These are phyloP conservation scores for Rissa tridactyla DNA, from an alignment of 2,113 vertebrate genomes.

Conservation along the genomic window DNA sequence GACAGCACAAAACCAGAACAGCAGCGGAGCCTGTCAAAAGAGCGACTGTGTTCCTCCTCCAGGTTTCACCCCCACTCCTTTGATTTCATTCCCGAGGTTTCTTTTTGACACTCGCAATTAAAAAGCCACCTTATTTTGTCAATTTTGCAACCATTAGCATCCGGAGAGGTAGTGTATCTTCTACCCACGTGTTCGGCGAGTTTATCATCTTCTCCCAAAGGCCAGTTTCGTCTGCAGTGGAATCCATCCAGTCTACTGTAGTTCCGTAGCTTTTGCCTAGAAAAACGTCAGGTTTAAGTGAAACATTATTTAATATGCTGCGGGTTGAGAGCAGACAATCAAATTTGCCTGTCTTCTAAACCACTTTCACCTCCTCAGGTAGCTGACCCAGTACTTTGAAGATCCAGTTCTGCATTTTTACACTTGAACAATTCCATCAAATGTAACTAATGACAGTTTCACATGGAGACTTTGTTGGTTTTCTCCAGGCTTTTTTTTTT, in stretches of 20 bases:
- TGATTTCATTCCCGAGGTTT: neutral
- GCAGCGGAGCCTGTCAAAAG: neutral
- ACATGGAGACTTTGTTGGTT: neutral
- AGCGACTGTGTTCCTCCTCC: neutral
- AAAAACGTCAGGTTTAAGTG: neutral
- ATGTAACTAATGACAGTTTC: neutral
- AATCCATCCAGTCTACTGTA: conserved; percentile 93
- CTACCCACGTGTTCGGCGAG: conserved; percentile 85
- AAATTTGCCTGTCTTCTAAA: neutral
- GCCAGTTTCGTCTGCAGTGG: conserved; percentile 79
- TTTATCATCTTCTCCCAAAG: conserved; percentile 91
- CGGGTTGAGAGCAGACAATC: neutral
- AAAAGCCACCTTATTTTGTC: conserved; percentile 70
- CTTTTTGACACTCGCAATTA: neutral
- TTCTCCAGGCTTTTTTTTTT: neutral
- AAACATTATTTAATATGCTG: neutral
- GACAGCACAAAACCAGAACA: neutral
- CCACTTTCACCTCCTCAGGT: neutral
- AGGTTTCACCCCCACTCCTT: neutral
- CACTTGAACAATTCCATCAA: neutral
- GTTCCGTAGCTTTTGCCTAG: conserved; percentile 89
- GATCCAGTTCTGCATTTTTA: neutral
- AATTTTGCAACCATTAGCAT: conserved; percentile 84
- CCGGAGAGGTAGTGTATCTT: conserved; percentile 87
- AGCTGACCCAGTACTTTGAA: neutral